These are phyloP conservation scores for Bombus waltoni DNA, from an alignment of 1,140 invertebrate species.

Conservation along the genomic window DNA sequence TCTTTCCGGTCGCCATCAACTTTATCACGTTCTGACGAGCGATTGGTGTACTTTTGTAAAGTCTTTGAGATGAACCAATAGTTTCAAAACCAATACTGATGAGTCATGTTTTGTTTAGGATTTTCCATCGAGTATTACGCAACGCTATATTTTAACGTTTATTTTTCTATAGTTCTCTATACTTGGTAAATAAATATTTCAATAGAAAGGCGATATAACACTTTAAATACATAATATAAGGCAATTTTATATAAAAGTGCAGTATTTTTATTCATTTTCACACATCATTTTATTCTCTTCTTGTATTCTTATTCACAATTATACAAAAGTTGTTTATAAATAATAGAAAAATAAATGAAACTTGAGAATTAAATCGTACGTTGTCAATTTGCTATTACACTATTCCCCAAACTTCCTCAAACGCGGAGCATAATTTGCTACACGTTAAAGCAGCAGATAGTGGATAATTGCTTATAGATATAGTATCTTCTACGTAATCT, in stretches of 20 bases:
- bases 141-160: background rate
- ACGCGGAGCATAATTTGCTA: slow-evolving; percentile 97
- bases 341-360: slow-evolving; percentile 17
- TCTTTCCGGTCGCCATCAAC: slow-evolving; percentile 43
- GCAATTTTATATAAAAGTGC: background rate
- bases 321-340: background rate
- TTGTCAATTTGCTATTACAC: slow-evolving; percentile 80
- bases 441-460: slow-evolving; percentile 98
- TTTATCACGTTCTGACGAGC: background rate
- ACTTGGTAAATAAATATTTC: background rate
- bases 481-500: slow-evolving; percentile 95
- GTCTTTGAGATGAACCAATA: slow-evolving; percentile 52
- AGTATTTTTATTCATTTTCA: background rate
- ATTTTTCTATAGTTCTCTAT: background rate
- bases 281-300: background rate
- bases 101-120: slow-evolving; percentile 66
- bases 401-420: slow-evolving; percentile 97
- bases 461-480: slow-evolving; percentile 98
- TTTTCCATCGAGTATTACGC: slow-evolving; percentile 17
- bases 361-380: background rate
- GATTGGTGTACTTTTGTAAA: slow-evolving; percentile 53
- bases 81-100: slow-evolving; percentile 55
- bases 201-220: background rate
- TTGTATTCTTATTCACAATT: background rate
- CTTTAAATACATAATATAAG: background rate